A percentile compares a stretch with the other conserved stretches of the same genome.
These are phyloP conservation scores for Pyxicephalus adspersus DNA, from an alignment of 2,113 vertebrate genomes.

Conservation along the genomic window DNA sequence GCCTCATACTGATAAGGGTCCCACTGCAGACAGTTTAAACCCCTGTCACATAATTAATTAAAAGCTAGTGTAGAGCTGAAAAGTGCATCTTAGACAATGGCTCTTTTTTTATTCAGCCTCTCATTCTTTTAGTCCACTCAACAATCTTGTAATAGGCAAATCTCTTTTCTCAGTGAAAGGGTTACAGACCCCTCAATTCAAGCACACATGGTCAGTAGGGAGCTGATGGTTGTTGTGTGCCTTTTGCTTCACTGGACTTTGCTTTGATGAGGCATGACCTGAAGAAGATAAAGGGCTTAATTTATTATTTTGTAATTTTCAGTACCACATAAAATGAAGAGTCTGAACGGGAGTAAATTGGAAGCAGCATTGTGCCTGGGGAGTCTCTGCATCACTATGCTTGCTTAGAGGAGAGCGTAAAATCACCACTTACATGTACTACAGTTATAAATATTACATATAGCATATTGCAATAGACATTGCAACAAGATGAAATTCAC, in stretches of 20 bases:
- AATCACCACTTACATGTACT: constrained; percentile 56
- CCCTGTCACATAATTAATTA: not conserved
- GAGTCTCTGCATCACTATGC: constrained; percentile 52
- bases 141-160: not conserved
- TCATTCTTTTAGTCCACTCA: not conserved
- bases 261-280: constrained; percentile 48
- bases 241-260: constrained; percentile 33
- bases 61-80: not conserved
- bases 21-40: not conserved
- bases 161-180: not conserved
- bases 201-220: not conserved
- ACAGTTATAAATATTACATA: constrained; percentile 57
- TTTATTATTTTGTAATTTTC: constrained; percentile 55
- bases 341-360: constrained; percentile 53
- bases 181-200: not conserved
- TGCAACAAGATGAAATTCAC: constrained; percentile 57
- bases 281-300: constrained; percentile 47
- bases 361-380: constrained; percentile 45
- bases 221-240: not conserved
- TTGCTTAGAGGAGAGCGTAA: constrained; percentile 54
- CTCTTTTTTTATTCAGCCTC: not conserved
- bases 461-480: constrained; percentile 55
- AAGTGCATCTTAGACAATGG: not conserved
- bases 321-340: constrained; percentile 52
- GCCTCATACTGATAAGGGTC: no score